Evolutionary conservation across 2,113 vertebrate species (phyloP).

Genomic region (Oncorhynchus masou): DNA sequence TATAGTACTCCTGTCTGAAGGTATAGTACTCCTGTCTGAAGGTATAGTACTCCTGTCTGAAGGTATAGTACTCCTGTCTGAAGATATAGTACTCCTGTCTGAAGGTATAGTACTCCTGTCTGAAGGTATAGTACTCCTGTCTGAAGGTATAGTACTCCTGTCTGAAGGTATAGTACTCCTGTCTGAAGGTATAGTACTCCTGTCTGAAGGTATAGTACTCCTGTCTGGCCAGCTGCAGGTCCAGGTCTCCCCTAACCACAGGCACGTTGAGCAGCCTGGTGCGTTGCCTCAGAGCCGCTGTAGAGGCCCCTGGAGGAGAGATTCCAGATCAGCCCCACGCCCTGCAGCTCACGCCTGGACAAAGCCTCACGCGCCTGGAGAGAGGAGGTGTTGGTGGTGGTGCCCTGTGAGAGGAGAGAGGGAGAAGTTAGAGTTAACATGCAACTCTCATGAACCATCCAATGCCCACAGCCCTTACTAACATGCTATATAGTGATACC

Average conservation of each 20-base stretch:
- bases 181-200: no score
- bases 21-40: not conserved
- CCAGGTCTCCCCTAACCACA: constrained; percentile 79
- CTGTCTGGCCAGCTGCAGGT: constrained; percentile 80
- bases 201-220: constrained; percentile 67
- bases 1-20: no score
- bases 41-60: no score
- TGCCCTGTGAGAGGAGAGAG: no score
- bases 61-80: no score
- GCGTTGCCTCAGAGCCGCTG: constrained; percentile 75
- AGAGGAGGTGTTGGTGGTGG: constrained; percentile 32
- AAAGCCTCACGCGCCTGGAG: constrained; percentile 68
- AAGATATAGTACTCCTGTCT: not conserved
- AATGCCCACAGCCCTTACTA: no score
- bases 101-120: no score
- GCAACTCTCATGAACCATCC: no score
- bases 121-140: no score
- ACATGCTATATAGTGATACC: no score
- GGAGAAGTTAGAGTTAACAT: no score
- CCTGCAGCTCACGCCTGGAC: constrained; percentile 74
- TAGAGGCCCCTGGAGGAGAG: constrained; percentile 72
- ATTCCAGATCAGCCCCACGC: constrained; percentile 75
- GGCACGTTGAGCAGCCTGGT: constrained; percentile 79
- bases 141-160: not conserved
- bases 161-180: no score